Base-by-base conservation (phyloP, 2,113 vertebrate genomes). In the Chelonoidis abingdonii region DNA sequence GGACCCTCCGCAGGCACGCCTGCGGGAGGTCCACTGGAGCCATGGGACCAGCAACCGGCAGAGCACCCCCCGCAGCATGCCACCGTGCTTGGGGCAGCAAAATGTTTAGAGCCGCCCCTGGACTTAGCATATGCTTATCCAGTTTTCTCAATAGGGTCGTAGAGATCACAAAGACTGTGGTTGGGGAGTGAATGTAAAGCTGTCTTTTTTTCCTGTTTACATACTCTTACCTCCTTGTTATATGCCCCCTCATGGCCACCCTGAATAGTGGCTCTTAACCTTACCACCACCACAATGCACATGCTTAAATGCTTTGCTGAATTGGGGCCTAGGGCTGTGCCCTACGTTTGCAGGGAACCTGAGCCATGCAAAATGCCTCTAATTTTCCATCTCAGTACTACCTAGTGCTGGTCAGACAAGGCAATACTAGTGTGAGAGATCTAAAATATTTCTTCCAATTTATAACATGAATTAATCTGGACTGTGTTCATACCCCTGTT, bases 41-140 rank as follows among this genome's bases (percentile, higher is more conserved):
- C 44, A 44, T 6, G 44, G 44, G 44, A 44, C 44, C 2, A 6
- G 44, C 44, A 7, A 44, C 44, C 6, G 44, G 44, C 44, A 44
- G 44, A 44, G 44, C 44, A 7, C 44, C 44, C 44, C 44, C 44
- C 44, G 44, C 44, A 6, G 44, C 44, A 44, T 44, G 44, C 44
- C 44, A 7, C 44, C 6, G 6, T 44, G 44, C 44, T 44, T 44
- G 44, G 44, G 44, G 44, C 8, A 7, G 44, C 6, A 44, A 44
- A 44, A 44, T 44, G 44, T 44, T 6, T 44, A 44, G 44, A 44
- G 7, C 44, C 44, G 6, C 44, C 44, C 44, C 44, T 44, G 35
- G 16, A 62, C 72, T 88, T 88, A 86, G 53, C 80, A 96, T 88
- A 90, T 93, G 35, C 52, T 94, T 29, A 96, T 86, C 92, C 27